Conservation (phyloP, 2,797 vertebrate species). For the Spatula clypeata region DNA sequence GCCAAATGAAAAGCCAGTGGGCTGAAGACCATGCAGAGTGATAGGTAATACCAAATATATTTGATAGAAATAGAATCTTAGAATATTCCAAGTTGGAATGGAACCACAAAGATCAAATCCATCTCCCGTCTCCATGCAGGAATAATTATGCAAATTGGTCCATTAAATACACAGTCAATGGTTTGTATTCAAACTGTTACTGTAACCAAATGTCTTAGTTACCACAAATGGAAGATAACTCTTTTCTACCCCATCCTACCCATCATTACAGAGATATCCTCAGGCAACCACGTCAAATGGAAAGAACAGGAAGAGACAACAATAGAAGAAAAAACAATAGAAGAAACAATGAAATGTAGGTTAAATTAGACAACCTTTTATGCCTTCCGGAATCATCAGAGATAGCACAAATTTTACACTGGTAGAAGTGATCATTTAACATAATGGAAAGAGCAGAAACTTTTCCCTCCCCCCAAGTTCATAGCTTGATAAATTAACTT, state of each 20-base stretch:
- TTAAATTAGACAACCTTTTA: neutral
- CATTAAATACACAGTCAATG: neutral
- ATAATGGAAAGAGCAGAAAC: neutral
- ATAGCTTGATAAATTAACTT: neutral
- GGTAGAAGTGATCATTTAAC: neutral
- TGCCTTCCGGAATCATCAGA: neutral
- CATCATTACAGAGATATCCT: neutral
- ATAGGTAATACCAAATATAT: neutral
- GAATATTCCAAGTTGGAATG: neutral
- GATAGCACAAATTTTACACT: neutral
- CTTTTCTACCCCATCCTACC: neutral
- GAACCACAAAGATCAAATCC: neutral
- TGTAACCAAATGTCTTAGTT: fast-evolving
- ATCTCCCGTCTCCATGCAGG: neutral
- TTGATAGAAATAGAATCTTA: neutral
- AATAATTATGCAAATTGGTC: neutral
- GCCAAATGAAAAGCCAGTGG: neutral
- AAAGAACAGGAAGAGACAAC: neutral
- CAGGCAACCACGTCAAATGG: neutral
- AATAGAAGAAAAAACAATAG: neutral
- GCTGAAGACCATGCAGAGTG: neutral
- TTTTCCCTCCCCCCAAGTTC: neutral
- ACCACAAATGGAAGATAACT: neutral
- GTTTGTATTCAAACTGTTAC: neutral
- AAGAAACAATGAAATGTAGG: neutral